Evolutionary conservation across 2,888 invertebrate genomes (phyloP).

Genomic region (Phytoseiulus persimilis): DNA sequence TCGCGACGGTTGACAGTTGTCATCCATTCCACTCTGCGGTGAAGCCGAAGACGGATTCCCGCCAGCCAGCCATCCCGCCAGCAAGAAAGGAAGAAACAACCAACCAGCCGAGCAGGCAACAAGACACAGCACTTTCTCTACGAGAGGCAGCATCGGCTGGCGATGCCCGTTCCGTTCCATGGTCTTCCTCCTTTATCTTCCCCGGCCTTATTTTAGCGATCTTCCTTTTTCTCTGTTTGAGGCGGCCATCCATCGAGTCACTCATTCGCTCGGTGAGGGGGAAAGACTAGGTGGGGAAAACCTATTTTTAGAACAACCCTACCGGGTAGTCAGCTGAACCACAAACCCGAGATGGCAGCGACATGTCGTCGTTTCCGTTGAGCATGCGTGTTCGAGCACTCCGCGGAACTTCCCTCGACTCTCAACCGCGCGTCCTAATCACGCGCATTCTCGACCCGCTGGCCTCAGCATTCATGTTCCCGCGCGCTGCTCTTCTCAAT

Average conservation of each 20-base stretch:
- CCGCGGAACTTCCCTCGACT: neutral
- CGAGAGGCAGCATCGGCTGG: neutral
- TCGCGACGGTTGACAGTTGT: neutral
- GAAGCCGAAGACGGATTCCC: conserved; percentile 5
- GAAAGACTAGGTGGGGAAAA: neutral
- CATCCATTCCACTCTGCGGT: neutral
- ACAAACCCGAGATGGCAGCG: neutral
- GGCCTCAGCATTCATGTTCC: too few relatives aligned
- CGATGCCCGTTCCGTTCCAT: neutral
- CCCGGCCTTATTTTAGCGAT: neutral
- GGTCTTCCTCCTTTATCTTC: neutral
- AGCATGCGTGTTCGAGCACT: neutral
- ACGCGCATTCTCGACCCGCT: too few relatives aligned
- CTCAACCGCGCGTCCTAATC: too few relatives aligned
- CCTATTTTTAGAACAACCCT: neutral
- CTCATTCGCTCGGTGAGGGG: neutral
- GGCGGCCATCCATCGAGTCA: neutral
- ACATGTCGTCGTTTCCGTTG: neutral
- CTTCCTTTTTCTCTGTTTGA: neutral
- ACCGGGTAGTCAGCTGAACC: neutral
- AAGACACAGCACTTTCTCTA: too few relatives aligned
- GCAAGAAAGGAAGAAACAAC: neutral
- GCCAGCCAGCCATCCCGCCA: neutral
- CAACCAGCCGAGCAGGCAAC: neutral
- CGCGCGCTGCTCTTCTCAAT: too few relatives aligned